phyloP scores from a whole-genome alignment of 1,140 invertebrate genomes.

The Caerostris darwini region DNA sequence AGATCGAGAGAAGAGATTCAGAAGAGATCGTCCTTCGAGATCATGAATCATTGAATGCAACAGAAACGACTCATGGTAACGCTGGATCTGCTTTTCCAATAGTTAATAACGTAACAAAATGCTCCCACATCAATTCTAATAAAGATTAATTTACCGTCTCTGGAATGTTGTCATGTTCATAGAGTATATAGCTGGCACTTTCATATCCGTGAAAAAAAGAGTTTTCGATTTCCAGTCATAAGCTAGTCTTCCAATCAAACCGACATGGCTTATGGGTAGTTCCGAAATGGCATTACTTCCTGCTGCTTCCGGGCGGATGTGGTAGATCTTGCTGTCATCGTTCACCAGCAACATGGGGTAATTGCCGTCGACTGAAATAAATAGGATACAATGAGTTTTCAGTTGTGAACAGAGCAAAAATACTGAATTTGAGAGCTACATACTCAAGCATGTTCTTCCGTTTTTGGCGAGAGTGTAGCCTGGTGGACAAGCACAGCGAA shows the following conservation, averaged over 20 bases:
- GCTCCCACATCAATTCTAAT: too few species aligned
- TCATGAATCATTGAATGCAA: too few species aligned
- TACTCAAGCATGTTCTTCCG: conserved; percentile 80
- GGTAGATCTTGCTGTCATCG: conserved; percentile 57
- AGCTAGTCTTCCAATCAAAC: conserved; percentile 65
- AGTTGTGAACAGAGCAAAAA: not conserved
- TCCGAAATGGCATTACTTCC: conserved; percentile 40
- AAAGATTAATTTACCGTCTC: not conserved
- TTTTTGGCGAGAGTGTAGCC: conserved; percentile 84
- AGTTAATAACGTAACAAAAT: too few species aligned
- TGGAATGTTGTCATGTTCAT: conserved; percentile 40
- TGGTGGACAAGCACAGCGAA: conserved; percentile 90
- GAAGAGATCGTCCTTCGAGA: too few species aligned
- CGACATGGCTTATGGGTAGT: not conserved
- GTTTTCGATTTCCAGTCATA: conserved; percentile 83
- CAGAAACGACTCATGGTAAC: too few species aligned
- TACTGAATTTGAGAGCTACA: conserved; percentile 75
- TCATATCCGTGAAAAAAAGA: conserved; percentile 80
- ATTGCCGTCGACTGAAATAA: conserved; percentile 2
- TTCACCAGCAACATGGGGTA: conserved; percentile 63
- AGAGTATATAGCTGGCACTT: conserved; percentile 20
- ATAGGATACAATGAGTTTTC: not conserved
- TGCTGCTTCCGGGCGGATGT: conserved; percentile 71
- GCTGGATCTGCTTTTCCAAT: too few species aligned
- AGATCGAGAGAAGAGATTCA: too few species aligned